These are phyloP conservation scores for Xenops minutus DNA, from an alignment of 2,797 vertebrate species.

Conservation along the genomic window DNA sequence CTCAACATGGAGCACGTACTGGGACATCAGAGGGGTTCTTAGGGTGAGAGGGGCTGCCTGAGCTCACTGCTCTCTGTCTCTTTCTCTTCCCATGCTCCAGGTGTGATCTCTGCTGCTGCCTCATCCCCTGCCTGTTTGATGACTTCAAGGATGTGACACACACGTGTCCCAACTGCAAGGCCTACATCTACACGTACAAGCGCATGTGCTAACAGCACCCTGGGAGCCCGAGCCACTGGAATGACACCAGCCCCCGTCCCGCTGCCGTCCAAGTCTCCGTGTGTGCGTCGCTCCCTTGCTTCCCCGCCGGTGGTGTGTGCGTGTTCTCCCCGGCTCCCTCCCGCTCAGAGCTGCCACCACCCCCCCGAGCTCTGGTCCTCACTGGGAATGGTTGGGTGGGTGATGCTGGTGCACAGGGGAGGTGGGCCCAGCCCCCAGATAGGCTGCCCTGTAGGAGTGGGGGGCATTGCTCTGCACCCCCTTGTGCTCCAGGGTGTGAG, in stretches of 20 bases:
- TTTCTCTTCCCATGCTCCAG: conserved; percentile 72
- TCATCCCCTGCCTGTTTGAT: conserved; percentile 96
- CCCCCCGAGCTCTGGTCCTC: neutral
- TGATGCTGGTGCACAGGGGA: neutral
- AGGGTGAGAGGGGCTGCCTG: neutral
- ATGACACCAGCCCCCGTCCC: neutral
- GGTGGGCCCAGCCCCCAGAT: neutral
- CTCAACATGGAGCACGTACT: neutral
- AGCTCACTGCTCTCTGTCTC: neutral
- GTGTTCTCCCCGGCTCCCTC: neutral
- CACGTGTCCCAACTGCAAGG: conserved; percentile 97
- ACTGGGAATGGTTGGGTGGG: neutral
- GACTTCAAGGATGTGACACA: conserved; percentile 99
- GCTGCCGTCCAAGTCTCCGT: neutral
- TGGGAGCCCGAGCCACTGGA: neutral
- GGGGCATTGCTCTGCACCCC: neutral
- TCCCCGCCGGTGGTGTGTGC: neutral
- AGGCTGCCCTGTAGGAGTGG: neutral
- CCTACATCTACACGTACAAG: conserved; percentile 98
- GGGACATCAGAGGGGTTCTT: neutral
- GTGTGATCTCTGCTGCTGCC: conserved; percentile 96
- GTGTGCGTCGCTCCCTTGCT: conserved; percentile 32
- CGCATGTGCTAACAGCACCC: conserved; percentile 90
- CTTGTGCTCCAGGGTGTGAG: rapidly evolving
- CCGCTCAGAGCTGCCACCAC: neutral